phyloP scores from a whole-genome alignment of 2,888 invertebrate genomes.

The Eueremaeus valkanovi region DNA sequence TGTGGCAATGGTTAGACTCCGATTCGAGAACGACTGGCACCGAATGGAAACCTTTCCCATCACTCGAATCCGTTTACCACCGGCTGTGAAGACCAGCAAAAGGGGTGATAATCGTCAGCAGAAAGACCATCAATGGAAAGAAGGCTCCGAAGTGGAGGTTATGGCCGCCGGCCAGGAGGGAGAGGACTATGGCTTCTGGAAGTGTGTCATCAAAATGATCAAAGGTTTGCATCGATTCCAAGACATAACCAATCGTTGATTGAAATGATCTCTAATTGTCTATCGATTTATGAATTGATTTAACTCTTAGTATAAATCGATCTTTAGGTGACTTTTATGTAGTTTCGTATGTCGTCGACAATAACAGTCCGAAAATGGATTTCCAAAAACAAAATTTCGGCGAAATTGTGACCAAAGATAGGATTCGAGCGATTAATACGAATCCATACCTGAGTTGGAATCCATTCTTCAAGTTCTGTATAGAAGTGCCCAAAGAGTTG shows the following conservation, averaged over 20 bases:
- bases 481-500: slow-evolving; percentile 22
- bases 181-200: neutral
- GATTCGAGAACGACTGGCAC: neutral
- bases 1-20: neutral
- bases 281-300: neutral
- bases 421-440: neutral
- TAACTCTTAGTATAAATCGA: too few species aligned
- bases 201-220: neutral
- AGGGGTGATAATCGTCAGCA: neutral
- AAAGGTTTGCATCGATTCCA: neutral
- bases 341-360: neutral
- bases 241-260: too few species aligned
- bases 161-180: neutral
- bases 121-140: neutral
- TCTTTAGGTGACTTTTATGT: slow-evolving; percentile 19
- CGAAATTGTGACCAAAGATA: slow-evolving; percentile 12
- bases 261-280: too few species aligned
- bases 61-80: neutral
- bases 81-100: neutral
- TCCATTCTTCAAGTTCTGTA: slow-evolving; percentile 15
- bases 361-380: neutral
- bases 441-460: neutral
- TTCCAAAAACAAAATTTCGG: neutral
- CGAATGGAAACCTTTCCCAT: neutral
- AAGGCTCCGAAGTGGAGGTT: neutral